Conservation (phyloP, 2,888 invertebrate species). For the Diarsia mendica region DNA sequence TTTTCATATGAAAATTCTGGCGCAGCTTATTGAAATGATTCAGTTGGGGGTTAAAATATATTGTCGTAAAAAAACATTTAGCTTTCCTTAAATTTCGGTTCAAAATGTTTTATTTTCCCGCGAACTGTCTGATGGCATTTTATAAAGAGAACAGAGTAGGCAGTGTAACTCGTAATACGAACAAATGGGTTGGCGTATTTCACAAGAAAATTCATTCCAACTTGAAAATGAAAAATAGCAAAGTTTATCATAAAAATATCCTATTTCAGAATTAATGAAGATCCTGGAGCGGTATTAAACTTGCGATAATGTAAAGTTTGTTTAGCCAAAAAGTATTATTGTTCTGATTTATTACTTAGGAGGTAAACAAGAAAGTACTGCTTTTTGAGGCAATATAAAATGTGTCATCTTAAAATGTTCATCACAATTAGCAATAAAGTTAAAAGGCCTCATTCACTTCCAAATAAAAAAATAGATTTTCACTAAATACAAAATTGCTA, state of each 20-base stretch:
- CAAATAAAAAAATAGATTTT: neutral
- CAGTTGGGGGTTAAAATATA: constrained; percentile 16
- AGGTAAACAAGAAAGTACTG: neutral
- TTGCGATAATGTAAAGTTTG: neutral
- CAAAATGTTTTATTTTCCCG: constrained; percentile 14
- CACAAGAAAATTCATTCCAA: constrained; percentile 21
- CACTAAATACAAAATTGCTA: neutral
- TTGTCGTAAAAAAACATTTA: constrained; percentile 14
- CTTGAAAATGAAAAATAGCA: constrained; percentile 16
- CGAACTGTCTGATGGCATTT: neutral
- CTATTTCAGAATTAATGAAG: constrained; percentile 16
- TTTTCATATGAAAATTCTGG: constrained; percentile 54
- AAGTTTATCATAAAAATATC: constrained; percentile 8
- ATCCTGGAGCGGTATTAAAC: neutral
- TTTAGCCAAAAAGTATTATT: neutral
- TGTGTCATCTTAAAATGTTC: neutral
- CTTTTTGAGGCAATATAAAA: neutral
- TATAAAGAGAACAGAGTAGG: neutral
- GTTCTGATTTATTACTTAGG: neutral
- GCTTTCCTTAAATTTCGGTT: neutral
- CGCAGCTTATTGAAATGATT: constrained; percentile 36
- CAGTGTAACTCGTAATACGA: neutral
- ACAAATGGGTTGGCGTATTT: constrained; percentile 12
- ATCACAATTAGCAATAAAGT: neutral
- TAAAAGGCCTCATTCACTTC: neutral